phyloP scores from a whole-genome alignment of 2,797 vertebrate species.

The Poeciliopsis presidionis region DNA sequence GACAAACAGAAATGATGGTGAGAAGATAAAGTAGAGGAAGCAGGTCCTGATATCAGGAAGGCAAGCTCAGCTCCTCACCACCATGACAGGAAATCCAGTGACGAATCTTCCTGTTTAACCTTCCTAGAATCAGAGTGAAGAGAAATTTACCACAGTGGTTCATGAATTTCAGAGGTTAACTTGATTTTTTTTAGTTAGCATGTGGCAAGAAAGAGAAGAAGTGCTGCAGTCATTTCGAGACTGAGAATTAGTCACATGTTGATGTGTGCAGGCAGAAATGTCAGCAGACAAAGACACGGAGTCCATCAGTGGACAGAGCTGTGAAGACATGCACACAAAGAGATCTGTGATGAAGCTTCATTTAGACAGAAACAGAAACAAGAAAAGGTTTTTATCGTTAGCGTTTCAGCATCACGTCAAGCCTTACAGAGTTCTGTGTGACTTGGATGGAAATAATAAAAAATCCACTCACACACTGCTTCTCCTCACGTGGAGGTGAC shows the following conservation, averaged over 20 bases:
- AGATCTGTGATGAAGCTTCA: background rate
- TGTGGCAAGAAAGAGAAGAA: background rate
- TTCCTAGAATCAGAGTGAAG: background rate
- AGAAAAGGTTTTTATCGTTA: background rate
- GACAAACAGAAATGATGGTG: too few species aligned
- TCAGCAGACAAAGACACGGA: slow-evolving; percentile 2
- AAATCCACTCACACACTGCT: slow-evolving; percentile 2
- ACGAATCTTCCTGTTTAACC: background rate
- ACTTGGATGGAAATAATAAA: slow-evolving; percentile 30
- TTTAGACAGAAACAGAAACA: slow-evolving; percentile 33
- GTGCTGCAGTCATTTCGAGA: background rate
- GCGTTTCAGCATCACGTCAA: background rate
- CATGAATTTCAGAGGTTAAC: background rate
- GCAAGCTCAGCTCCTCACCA: background rate
- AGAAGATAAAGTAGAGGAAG: background rate
- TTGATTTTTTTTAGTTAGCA: background rate
- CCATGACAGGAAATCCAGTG: background rate
- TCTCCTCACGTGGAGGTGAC: slow-evolving; percentile 32
- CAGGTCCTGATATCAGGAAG: background rate
- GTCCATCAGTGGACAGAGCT: background rate
- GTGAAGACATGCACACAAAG: background rate
- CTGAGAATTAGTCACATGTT: background rate
- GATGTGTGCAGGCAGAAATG: slow-evolving; percentile 11
- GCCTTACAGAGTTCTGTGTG: slow-evolving; percentile 5
- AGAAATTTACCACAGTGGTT: background rate